Evolutionary conservation across 2,888 invertebrate genomes (phyloP).

Genomic region (Pasiphila rectangulata): DNA sequence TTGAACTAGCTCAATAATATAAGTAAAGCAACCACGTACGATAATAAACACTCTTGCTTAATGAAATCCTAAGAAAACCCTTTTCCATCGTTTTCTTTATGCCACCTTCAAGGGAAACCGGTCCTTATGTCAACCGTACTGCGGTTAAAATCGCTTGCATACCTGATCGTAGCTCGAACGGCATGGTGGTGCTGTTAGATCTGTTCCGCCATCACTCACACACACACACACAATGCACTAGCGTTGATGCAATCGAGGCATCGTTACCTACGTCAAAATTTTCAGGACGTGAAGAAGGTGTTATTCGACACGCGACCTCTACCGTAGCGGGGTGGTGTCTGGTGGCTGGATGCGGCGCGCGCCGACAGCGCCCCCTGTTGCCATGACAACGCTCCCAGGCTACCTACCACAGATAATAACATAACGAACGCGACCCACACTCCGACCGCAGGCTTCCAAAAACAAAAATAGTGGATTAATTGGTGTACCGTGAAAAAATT

Average conservation of each 20-base stretch:
- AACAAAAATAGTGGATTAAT: constrained; percentile 79
- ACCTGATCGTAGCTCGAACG: constrained; percentile 77
- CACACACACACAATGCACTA: constrained; percentile 50
- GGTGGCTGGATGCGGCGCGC: constrained; percentile 72
- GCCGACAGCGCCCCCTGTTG: constrained; percentile 71
- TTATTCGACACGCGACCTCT: constrained; percentile 59
- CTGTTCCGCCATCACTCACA: constrained; percentile 61
- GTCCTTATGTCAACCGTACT: constrained; percentile 27
- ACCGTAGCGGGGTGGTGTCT: constrained; percentile 66
- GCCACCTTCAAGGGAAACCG: constrained; percentile 23
- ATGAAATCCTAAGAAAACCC: constrained; percentile 33
- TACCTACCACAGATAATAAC: constrained; percentile 36
- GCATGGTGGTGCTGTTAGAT: constrained; percentile 73
- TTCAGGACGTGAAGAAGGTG: constrained; percentile 49
- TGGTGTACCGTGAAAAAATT: constrained; percentile 65
- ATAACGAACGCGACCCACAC: constrained; percentile 2
- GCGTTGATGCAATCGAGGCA: constrained; percentile 37
- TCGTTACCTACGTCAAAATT: constrained; percentile 55
- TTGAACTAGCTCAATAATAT: constrained; percentile 17
- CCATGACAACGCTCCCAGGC: constrained; percentile 71
- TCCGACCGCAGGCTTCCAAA: constrained; percentile 54
- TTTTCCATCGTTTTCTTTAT: constrained; percentile 28
- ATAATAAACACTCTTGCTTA: constrained; percentile 20
- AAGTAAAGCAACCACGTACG: constrained; percentile 22
- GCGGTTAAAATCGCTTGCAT: constrained; percentile 49